Evolutionary conservation across 1,140 invertebrate genomes (phyloP).

Genomic region (Anastrepha ludens): DNA sequence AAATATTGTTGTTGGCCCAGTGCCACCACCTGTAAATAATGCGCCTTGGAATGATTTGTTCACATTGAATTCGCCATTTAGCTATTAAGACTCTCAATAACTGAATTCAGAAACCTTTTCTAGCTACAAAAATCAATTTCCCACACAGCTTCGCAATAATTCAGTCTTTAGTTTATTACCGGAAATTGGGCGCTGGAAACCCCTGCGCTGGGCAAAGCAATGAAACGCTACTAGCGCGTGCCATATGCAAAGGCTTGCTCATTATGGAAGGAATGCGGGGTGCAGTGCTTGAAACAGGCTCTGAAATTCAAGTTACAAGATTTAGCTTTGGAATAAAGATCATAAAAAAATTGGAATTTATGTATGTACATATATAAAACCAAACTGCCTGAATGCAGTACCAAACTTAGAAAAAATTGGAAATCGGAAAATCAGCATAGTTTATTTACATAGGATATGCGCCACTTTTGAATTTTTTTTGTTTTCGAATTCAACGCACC

Average conservation of each 20-base stretch:
- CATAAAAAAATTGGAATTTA: too few relatives aligned
- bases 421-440: too few relatives aligned
- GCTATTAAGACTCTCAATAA: too few relatives aligned
- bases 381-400: constrained; percentile 57
- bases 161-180: not conserved
- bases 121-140: not conserved
- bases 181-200: constrained; percentile 57
- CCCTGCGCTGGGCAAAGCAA: constrained; percentile 57
- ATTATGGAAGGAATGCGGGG: constrained; percentile 73
- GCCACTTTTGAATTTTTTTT: not conserved
- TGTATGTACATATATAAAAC: too few relatives aligned
- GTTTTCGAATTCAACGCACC: not conserved
- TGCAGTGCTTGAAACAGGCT: constrained; percentile 75
- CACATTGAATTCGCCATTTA: too few relatives aligned
- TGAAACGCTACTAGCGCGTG: constrained; percentile 59
- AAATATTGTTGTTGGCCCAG: too few relatives aligned
- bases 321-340: too few relatives aligned
- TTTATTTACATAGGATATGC: too few relatives aligned
- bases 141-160: not conserved
- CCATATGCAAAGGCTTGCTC: constrained; percentile 58
- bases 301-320: constrained; percentile 63
- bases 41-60: too few relatives aligned
- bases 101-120: not conserved
- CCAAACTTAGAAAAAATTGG: too few relatives aligned
- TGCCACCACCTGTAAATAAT: too few relatives aligned